A percentile compares a stretch with the other conserved stretches of the same genome.
Evolutionary conservation across 2,797 vertebrate genomes (phyloP).

Genomic region (Silurus aristotelis): DNA sequence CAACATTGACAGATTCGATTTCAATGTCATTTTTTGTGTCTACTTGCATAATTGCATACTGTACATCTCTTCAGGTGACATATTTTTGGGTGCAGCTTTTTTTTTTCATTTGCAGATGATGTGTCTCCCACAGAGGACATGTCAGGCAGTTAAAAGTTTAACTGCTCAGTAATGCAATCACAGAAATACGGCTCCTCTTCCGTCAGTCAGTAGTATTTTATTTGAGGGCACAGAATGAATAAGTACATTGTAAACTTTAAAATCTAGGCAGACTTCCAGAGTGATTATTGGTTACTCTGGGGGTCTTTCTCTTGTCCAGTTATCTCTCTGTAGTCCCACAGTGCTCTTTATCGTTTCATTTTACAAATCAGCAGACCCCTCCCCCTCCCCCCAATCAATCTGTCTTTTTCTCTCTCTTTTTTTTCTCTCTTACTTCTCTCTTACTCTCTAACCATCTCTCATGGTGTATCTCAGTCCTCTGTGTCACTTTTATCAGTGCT

Average conservation of each 20-base stretch:
- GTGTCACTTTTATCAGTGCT: constrained; percentile 27
- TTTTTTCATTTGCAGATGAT: neutral
- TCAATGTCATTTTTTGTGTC: neutral
- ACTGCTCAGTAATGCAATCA: neutral
- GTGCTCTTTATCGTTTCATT: constrained; percentile 42
- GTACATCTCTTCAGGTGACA: neutral
- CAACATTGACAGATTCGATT: neutral
- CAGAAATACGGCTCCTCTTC: neutral
- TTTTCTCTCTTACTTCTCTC: neutral
- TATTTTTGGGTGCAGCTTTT: neutral
- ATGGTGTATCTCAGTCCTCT: constrained; percentile 35
- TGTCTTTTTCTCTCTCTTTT: neutral
- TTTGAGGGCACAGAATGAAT: constrained; percentile 10
- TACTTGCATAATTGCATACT: neutral
- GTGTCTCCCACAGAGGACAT: neutral
- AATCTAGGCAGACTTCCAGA: constrained; percentile 13
- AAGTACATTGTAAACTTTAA: constrained; percentile 23
- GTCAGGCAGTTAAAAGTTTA: constrained; percentile 2
- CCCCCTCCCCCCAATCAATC: neutral
- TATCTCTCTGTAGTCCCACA: constrained; percentile 13
- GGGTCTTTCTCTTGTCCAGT: neutral
- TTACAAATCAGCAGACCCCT: neutral
- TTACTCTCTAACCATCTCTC: constrained; percentile 6
- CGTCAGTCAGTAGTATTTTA: neutral
- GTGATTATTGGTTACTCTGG: constrained; percentile 13